Conservation (phyloP, 2,888 invertebrate species). For the Hoplodrina ambigua region DNA sequence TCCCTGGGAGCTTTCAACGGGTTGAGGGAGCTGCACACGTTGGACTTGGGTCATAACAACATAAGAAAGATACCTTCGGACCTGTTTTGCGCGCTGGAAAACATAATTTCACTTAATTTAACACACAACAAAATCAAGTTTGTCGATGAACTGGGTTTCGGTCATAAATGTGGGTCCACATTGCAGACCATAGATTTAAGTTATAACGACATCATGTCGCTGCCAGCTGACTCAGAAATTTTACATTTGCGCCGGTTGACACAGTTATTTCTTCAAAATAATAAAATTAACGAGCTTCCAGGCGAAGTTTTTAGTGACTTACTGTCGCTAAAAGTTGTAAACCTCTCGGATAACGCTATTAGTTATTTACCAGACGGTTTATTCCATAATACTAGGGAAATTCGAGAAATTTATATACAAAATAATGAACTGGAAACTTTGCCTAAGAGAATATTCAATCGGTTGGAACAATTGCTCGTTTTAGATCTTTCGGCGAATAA, state of each 20-base stretch:
- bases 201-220: slow-evolving; percentile 93
- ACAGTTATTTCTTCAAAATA: slow-evolving; percentile 95
- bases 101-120: slow-evolving; percentile 95
- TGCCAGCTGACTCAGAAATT: slow-evolving; percentile 94
- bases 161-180: slow-evolving; percentile 91
- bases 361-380: slow-evolving; percentile 95
- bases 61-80: slow-evolving; percentile 94
- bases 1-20: slow-evolving; percentile 93
- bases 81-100: slow-evolving; percentile 94
- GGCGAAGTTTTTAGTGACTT: slow-evolving; percentile 95
- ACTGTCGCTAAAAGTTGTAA: slow-evolving; percentile 94
- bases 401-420: slow-evolving; percentile 95
- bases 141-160: slow-evolving; percentile 94
- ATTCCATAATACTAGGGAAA: slow-evolving; percentile 95
- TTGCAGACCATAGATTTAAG: slow-evolving; percentile 95
- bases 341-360: slow-evolving; percentile 96
- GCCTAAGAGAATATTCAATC: slow-evolving; percentile 95
- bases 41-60: slow-evolving; percentile 95
- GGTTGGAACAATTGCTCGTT: slow-evolving; percentile 95
- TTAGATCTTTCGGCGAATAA: slow-evolving; percentile 96
- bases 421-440: slow-evolving; percentile 96
- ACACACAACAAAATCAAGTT: slow-evolving; percentile 95
- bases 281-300: slow-evolving; percentile 94
- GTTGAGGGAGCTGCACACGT: slow-evolving; percentile 93
- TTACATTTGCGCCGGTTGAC: slow-evolving; percentile 94